Conservation (phyloP, 1,140 invertebrate species). For the Samia ricini region DNA sequence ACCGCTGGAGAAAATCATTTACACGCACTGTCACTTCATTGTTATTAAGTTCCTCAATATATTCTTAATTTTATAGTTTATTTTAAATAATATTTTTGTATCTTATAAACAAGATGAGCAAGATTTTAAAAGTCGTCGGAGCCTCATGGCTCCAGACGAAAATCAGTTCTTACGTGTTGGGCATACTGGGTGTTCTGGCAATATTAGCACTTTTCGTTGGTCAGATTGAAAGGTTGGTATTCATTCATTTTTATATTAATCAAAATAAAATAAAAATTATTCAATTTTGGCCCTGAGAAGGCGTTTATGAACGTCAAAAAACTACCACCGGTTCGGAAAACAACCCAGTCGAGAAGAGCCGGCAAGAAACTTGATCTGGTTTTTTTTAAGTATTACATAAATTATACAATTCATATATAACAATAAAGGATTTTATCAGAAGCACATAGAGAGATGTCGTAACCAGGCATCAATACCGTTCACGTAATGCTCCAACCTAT, state of each 20-base stretch:
- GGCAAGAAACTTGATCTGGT: too few species aligned
- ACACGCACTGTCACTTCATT: constrained; percentile 76
- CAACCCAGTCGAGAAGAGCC: too few species aligned
- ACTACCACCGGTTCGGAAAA: too few species aligned
- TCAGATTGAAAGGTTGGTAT: constrained; percentile 80
- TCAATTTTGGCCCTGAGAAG: too few species aligned
- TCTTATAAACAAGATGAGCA: constrained; percentile 49
- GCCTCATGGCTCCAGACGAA: constrained; percentile 87
- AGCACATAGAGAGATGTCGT: too few species aligned
- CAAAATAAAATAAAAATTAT: too few species aligned
- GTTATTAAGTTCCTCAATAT: constrained; percentile 76
- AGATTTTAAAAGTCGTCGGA: constrained; percentile 87
- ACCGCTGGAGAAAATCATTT: constrained; percentile 64
- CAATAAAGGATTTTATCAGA: too few species aligned
- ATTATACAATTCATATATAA: too few species aligned
- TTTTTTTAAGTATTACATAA: too few species aligned
- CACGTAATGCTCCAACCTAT: too few species aligned
- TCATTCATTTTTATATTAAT: not conserved
- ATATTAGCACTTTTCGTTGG: constrained; percentile 83
- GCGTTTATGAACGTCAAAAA: too few species aligned
- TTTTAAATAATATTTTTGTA: constrained; percentile 31
- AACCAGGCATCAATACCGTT: too few species aligned
- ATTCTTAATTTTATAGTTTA: constrained; percentile 74
- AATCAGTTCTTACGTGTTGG: constrained; percentile 84
- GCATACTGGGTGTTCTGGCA: constrained; percentile 81